Base-by-base conservation (phyloP, 2,797 vertebrate genomes). In the Chrosomus eos region DNA sequence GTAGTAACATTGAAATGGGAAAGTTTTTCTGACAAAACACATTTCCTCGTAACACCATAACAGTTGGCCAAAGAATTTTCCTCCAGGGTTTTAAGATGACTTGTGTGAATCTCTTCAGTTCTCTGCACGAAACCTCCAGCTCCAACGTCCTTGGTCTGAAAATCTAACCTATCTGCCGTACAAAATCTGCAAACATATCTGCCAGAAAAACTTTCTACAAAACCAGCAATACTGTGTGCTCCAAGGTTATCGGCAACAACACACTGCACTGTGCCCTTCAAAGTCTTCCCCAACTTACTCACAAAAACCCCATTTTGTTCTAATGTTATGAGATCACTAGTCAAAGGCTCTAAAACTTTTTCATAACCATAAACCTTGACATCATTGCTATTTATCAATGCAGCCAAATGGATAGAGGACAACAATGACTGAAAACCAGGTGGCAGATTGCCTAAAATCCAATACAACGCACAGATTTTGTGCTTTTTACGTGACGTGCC, bases 1-100 rank as follows among this genome's bases (percentile, higher is more conserved):
- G 78, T 45, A 23, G 23, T 64, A 62, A 68, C 60, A 55, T 71
- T 38, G 36, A 82, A 77, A 83, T 85, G 18, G 48, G 28, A 40
- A 9, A 76, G 79, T 21, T 82, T 74, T 33, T 83, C 62, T 28
- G 67, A 79, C 21, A 88, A 83, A 70, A 82, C 40, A 79, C 73
- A 68, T n/a, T 58, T 71, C n/a, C 38, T 79, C 19, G 28, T 64
- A 40, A 86, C 74, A 18, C 66, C 80, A 71, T 60, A 83, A 77
- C 66, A 70, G 55, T 43, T 45, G 40, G 38, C 70, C 70, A 72
- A 43, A n/a, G 13, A 72, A 45, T 72, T n/a, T 40, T 72, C 40
- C 40, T 43, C 40, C 11, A 43, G 40, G 40, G 10, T 43, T 43
- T 43, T 40, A 40, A 40, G 40, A 40, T 87, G 75, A 2, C 9